Evolutionary conservation across 2,113 vertebrate species (phyloP).

Genomic region (Pithys albifrons): DNA sequence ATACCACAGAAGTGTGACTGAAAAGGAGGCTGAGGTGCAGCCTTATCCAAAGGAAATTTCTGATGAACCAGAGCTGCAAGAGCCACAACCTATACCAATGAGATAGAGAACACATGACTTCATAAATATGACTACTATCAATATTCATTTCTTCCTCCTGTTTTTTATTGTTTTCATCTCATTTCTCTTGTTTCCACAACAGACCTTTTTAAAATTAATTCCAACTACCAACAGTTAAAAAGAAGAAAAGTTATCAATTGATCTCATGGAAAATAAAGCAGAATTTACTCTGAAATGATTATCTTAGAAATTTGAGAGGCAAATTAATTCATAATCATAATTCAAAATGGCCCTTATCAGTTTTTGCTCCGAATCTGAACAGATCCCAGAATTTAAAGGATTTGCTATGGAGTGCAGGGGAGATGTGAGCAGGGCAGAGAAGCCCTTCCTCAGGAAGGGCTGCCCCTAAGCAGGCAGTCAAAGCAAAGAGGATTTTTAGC

Average conservation of each 20-base stretch:
- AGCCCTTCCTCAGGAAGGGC: not conserved
- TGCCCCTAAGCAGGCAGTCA: not conserved
- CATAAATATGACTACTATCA: not conserved
- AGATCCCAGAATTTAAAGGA: not conserved
- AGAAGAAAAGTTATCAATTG: not conserved
- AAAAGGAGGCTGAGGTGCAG: constrained; percentile 89
- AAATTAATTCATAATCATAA: not conserved
- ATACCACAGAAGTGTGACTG: constrained; percentile 93
- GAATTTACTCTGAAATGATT: not conserved
- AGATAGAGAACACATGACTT: not conserved
- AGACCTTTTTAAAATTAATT: not conserved
- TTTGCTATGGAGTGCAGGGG: not conserved
- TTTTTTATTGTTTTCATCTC: not conserved
- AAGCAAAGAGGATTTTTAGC: not conserved
- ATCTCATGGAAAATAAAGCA: not conserved
- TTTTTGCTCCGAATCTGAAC: not conserved
- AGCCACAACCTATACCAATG: constrained; percentile 83
- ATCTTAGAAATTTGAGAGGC: not conserved
- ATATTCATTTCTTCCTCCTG: not conserved
- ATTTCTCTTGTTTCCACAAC: not conserved
- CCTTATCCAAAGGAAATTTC: constrained; percentile 89
- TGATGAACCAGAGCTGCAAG: constrained; percentile 88
- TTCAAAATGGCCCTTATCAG: not conserved
- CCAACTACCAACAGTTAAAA: not conserved
- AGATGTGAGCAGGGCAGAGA: not conserved